Conservation (phyloP, 1,140 invertebrate species). For the Lordiphosa collinella region DNA sequence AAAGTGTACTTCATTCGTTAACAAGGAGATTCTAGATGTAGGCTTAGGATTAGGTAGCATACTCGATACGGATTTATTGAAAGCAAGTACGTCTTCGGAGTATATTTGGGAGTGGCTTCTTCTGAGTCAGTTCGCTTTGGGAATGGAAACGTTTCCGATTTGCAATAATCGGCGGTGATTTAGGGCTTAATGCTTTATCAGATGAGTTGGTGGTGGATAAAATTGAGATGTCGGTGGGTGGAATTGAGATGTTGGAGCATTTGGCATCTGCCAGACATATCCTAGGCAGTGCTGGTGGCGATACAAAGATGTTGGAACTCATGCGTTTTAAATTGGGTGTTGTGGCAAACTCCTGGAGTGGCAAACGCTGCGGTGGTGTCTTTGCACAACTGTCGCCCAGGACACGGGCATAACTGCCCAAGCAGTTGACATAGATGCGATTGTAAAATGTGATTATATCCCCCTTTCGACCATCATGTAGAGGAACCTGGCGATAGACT, state of each 20-base stretch:
- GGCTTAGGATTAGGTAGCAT: too few relatives aligned
- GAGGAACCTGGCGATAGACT: constrained; percentile 93
- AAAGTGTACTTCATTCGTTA: too few relatives aligned
- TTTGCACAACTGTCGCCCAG: not conserved
- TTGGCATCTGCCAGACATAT: constrained; percentile 5
- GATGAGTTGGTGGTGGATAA: too few relatives aligned
- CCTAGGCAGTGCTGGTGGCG: constrained; percentile 8
- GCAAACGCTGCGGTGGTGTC: constrained; percentile 1
- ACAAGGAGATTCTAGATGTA: too few relatives aligned
- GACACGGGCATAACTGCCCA: constrained; percentile 24
- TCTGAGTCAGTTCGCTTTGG: constrained; percentile 32
- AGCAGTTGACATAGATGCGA: constrained; percentile 28
- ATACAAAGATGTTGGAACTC: constrained; percentile 15
- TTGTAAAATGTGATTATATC: constrained; percentile 62
- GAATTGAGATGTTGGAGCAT: not conserved
- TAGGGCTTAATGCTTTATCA: too few relatives aligned
- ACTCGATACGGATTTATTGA: constrained; percentile 7
- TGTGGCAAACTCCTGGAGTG: constrained; percentile 3
- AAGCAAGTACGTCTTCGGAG: constrained; percentile 32
- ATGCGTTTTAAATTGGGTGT: not conserved
- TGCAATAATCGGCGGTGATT: not conserved
- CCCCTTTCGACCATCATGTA: constrained; percentile 69
- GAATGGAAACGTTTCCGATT: not conserved
- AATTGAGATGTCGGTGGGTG: too few relatives aligned
- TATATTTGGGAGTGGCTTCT: constrained; percentile 42